Percentiles rank a stretch among this genome's conserved stretches.
phyloP scores from a whole-genome alignment of 2,888 invertebrate genomes.

The Hermaeophaga mercurialis region DNA sequence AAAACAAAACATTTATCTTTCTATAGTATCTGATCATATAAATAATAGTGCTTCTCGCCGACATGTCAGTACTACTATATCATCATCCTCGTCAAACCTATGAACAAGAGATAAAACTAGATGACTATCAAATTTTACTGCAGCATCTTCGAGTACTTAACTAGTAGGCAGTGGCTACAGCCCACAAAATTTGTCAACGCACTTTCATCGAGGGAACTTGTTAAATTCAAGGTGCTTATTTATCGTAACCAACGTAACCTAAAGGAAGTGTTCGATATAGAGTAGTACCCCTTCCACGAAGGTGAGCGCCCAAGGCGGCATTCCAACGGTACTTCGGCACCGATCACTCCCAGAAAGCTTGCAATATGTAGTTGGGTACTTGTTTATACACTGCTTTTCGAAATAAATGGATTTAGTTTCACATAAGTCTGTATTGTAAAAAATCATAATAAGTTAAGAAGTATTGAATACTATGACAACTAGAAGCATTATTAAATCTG shows the following conservation, averaged over 20 bases:
- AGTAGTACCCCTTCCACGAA: conserved; percentile 51
- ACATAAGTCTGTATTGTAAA: no score
- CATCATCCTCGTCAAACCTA: background rate
- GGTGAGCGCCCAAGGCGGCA: conserved; percentile 43
- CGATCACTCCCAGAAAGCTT: conserved; percentile 49
- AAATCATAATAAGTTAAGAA: no score
- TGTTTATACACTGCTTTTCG: background rate
- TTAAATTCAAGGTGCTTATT: conserved; percentile 10
- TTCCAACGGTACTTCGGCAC: conserved; percentile 63
- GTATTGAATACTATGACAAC: no score
- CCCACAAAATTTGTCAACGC: conserved; percentile 17
- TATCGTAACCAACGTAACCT: background rate
- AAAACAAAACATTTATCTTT: background rate
- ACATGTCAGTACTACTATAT: background rate
- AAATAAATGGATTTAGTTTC: no score
- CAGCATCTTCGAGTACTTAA: background rate
- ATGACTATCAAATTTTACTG: background rate
- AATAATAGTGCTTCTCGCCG: background rate
- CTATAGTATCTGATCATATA: background rate
- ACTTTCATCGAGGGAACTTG: conserved; percentile 26
- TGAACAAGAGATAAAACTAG: background rate
- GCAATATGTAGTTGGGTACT: conserved; percentile 18
- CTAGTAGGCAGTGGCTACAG: conserved; percentile 1
- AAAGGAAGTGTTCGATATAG: conserved; percentile 30
- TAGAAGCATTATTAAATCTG: no score